Evolutionary conservation across 2,888 invertebrate genomes (phyloP), one percentile per base, ranked within the genome.

Genomic region (Exocentrus adspersus): DNA sequence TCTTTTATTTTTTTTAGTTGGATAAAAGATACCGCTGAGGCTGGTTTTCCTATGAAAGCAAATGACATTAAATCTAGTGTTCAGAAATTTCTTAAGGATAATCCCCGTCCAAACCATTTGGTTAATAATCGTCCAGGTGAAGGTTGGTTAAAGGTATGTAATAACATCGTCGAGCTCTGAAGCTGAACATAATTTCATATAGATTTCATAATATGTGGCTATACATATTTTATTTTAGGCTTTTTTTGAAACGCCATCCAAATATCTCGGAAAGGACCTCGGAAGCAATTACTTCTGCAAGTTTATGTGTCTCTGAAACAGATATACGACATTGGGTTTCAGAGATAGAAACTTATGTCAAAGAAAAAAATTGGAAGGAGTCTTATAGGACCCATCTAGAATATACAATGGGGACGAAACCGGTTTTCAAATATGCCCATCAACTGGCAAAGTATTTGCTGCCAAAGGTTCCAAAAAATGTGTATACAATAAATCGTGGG

Each of bases 171-270:
- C 43, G 17, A 43, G 43, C 43, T 43, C 43, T 43, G 43, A 43
- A 43, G 43, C 43, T 43, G 43, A 43, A 43, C 43, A 43, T 43
- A 43, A 43, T 43, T 43, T 43, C 43, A 43, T 43, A 43, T 19
- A 43, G 43, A 43, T 43, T 43, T 43, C 43, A 37, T 37, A 37
- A 37, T 37, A 37, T 37, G 37, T 37, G 14, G 37, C 12, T 37
- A 37, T n/a, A 14, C 14, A 37, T 14, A 37, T n/a, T n/a, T 37
- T 14, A 37, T 37, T 37, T 37, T 14, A 37, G 37, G 37, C 37
- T 37, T 37, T n/a, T 37, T 37, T 37, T n/a, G 7, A 37, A 37
- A 30, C 43, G 43, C 17, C 45, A 19, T 45, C 19, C 19, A n/a
- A 19, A 45, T 20, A 45, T 19, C 19, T 19, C 20, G 20, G 45